Evolutionary conservation across 2,797 vertebrate genomes (phyloP).

Genomic region (Etheostoma nigrum): DNA sequence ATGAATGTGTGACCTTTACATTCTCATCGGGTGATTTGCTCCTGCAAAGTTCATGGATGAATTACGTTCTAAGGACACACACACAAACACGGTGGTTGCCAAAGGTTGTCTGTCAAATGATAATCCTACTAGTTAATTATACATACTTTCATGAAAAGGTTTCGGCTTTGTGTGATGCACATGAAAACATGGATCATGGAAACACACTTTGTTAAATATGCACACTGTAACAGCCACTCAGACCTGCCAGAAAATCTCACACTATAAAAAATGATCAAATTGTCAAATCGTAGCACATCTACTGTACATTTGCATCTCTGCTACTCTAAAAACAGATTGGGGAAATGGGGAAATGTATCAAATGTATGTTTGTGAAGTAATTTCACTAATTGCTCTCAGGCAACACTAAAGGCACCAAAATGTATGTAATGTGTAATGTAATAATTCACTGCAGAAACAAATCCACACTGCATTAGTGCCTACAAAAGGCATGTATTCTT

Average conservation of each 20-base stretch:
- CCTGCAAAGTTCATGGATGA: slow-evolving; percentile 33
- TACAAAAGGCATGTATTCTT: slow-evolving; percentile 30
- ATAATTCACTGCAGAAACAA: slow-evolving; percentile 14
- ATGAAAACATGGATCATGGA: slow-evolving; percentile 28
- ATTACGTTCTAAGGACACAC: slow-evolving; percentile 46
- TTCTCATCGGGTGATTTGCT: slow-evolving; percentile 46
- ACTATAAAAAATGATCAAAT: slow-evolving; percentile 24
- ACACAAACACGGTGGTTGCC: slow-evolving; percentile 28
- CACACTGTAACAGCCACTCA: slow-evolving; percentile 5
- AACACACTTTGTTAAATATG: slow-evolving; percentile 14
- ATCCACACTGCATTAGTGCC: slow-evolving; percentile 9
- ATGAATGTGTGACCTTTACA: slow-evolving; percentile 19
- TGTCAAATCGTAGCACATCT: slow-evolving; percentile 7
- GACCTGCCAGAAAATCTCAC: slow-evolving; percentile 2
- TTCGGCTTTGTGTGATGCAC: slow-evolving; percentile 13
- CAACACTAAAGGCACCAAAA: not conserved
- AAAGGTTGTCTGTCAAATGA: slow-evolving; percentile 57
- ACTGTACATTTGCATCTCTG: slow-evolving; percentile 1
- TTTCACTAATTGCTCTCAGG: not conserved
- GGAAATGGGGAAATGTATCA: not conserved
- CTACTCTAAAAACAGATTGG: not conserved
- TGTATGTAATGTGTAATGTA: too few relatives aligned
- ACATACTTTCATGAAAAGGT: slow-evolving; percentile 32
- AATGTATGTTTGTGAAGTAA: not conserved
- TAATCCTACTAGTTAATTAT: slow-evolving; percentile 41